Conservation (phyloP, 2,888 invertebrate genomes). For the Sinopyrophorus schimmeli region DNA sequence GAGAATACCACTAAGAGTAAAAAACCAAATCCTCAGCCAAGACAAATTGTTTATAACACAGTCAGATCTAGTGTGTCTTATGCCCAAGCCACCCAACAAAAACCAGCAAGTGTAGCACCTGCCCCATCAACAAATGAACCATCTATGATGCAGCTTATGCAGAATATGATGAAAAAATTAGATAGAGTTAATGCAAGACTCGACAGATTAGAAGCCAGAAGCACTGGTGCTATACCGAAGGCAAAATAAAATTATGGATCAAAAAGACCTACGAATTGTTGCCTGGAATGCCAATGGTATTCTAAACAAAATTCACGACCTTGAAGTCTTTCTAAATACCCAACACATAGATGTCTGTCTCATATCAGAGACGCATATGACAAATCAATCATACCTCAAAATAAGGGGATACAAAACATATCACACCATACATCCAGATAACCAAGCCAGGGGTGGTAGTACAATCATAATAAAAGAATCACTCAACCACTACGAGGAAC, state of each 20-base stretch:
- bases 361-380: conserved; percentile 23
- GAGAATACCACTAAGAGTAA: conserved; percentile 7
- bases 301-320: conserved; percentile 18
- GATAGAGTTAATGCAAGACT: conserved; percentile 17
- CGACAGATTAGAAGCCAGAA: conserved; percentile 16
- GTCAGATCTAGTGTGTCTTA: too few relatives aligned
- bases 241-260: conserved; percentile 10
- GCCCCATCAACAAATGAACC: too few relatives aligned
- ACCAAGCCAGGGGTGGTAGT: conserved; percentile 7
- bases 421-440: conserved; percentile 4
- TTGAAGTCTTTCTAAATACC: conserved; percentile 19
- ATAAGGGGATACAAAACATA: conserved; percentile 19
- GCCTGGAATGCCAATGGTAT: conserved; percentile 24
- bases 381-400: conserved; percentile 20
- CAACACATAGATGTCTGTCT: conserved; percentile 22
- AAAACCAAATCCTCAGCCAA: conserved; percentile 1
- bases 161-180: conserved; percentile 17
- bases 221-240: conserved; percentile 15
- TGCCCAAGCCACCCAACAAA: too few relatives aligned
- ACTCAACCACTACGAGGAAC: too few relatives aligned
- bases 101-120: too few relatives aligned
- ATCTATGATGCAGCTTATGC: conserved; percentile 11
- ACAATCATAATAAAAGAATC: conserved; percentile 3
- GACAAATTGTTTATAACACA: background rate
- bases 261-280: conserved; percentile 18